Evolutionary conservation across 1,140 invertebrate genomes (phyloP).

Genomic region (Eufriesea mexicana): DNA sequence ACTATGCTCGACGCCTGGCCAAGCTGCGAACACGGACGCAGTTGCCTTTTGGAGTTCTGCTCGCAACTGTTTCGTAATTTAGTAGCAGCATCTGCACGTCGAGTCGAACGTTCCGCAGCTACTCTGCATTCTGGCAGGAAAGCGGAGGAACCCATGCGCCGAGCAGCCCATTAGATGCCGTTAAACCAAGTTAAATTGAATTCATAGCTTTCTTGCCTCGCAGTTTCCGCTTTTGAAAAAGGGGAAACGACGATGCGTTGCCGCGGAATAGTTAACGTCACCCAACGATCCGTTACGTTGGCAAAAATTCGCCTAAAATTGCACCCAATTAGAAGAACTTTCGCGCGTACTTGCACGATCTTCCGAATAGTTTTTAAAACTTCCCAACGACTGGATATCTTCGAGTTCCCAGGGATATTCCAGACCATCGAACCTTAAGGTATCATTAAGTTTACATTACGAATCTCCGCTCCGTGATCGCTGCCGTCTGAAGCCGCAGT

Average conservation of each 20-base stretch:
- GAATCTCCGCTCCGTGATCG: background rate
- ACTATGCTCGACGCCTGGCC: slow-evolving; percentile 55
- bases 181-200: slow-evolving; percentile 44
- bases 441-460: background rate
- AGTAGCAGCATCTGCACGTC: slow-evolving; percentile 47
- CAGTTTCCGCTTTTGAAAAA: too few relatives aligned
- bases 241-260: too few relatives aligned
- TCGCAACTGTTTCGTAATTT: slow-evolving; percentile 44
- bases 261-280: too few relatives aligned
- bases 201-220: background rate
- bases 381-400: too few relatives aligned
- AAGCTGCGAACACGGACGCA: background rate
- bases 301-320: too few relatives aligned
- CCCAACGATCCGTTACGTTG: too few relatives aligned
- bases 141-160: background rate
- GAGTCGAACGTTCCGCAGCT: slow-evolving; percentile 51
- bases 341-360: too few relatives aligned
- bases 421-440: background rate
- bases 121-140: background rate
- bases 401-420: background rate
- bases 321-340: too few relatives aligned
- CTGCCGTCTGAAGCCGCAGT: background rate
- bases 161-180: slow-evolving; percentile 23
- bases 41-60: slow-evolving; percentile 61
- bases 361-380: too few relatives aligned